phyloP scores from a whole-genome alignment of 2,113 vertebrate genomes.

The Phalacrocorax pelagicus region DNA sequence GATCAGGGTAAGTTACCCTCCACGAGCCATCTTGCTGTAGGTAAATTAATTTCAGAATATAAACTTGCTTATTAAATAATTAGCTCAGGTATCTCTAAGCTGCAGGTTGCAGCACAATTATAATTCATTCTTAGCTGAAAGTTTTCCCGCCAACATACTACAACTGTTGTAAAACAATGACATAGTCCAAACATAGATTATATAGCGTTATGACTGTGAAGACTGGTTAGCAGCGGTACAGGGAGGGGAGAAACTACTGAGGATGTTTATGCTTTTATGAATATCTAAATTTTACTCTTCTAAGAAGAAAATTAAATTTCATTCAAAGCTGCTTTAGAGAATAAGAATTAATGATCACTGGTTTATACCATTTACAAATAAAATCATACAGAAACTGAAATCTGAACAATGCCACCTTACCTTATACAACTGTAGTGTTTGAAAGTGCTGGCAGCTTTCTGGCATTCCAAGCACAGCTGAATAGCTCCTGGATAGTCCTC shows the following conservation, averaged over 20 bases:
- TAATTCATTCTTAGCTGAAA: neutral
- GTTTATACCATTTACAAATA: neutral
- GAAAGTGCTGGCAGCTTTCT: conserved; percentile 98
- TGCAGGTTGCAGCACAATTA: neutral
- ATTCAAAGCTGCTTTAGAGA: neutral
- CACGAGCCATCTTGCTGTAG: neutral
- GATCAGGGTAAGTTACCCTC: neutral
- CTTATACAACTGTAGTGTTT: conserved; percentile 99
- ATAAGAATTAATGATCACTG: neutral
- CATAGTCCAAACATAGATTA: neutral
- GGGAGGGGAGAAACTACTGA: neutral
- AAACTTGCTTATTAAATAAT: neutral
- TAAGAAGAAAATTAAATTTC: neutral
- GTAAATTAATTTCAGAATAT: neutral
- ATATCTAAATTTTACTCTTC: neutral
- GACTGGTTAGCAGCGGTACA: neutral
- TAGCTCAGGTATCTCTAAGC: neutral
- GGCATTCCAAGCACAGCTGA: conserved; percentile 96
- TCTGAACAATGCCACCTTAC: conserved; percentile 61
- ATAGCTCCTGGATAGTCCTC: conserved; percentile 99
- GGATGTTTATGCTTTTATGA: neutral
- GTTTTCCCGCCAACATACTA: neutral
- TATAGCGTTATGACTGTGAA: neutral
- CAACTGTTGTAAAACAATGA: neutral
- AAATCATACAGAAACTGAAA: neutral